phyloP scores from a whole-genome alignment of 2,888 invertebrate genomes.

The Melieria picta region DNA sequence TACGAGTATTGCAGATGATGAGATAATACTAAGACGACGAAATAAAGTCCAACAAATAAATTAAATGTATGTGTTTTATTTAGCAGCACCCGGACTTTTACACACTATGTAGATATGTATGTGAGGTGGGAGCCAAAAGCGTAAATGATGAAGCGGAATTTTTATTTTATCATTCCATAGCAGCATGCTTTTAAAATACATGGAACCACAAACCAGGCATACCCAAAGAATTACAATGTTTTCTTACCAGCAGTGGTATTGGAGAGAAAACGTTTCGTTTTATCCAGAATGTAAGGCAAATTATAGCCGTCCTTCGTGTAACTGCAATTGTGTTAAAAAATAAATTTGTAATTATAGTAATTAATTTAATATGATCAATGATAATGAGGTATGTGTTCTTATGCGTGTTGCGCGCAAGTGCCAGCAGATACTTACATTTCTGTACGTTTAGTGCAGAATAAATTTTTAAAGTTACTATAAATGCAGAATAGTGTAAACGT shows the following conservation, averaged over 20 bases:
- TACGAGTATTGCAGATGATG: too few relatives aligned
- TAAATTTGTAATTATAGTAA: neutral
- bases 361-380: neutral
- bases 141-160: neutral
- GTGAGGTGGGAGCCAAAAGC: too few relatives aligned
- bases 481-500: slow-evolving; percentile 66
- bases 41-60: too few relatives aligned
- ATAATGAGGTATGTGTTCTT: neutral
- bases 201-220: neutral
- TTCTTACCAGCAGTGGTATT: slow-evolving; percentile 65
- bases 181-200: neutral
- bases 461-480: slow-evolving; percentile 67
- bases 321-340: slow-evolving; percentile 44
- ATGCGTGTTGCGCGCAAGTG: neutral
- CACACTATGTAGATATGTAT: too few relatives aligned
- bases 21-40: too few relatives aligned
- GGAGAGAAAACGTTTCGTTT: slow-evolving; percentile 65
- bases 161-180: neutral
- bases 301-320: slow-evolving; percentile 66
- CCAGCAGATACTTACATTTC: slow-evolving; percentile 60
- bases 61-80: too few relatives aligned
- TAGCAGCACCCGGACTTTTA: too few relatives aligned
- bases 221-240: slow-evolving; percentile 21
- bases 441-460: slow-evolving; percentile 66
- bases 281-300: slow-evolving; percentile 66